These are phyloP conservation scores for Crocallis elinguaria DNA, from an alignment of 2,888 invertebrate species.

Conservation along the genomic window DNA sequence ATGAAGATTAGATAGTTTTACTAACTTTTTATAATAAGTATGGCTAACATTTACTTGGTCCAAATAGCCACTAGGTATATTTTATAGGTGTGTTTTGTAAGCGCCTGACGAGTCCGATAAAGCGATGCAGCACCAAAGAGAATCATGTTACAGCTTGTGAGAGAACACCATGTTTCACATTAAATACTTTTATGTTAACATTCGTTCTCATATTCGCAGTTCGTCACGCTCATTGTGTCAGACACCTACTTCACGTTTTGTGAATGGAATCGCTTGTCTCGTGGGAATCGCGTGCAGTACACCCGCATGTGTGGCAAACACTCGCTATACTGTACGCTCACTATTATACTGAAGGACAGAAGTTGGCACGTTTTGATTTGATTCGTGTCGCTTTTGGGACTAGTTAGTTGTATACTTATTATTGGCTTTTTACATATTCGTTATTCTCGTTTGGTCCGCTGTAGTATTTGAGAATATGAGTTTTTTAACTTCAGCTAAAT, in stretches of 20 bases:
- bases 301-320: conserved; percentile 53
- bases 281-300: conserved; percentile 59
- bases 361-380: background rate
- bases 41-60: no score
- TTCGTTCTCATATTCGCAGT: conserved; percentile 31
- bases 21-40: no score
- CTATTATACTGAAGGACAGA: conserved; percentile 3
- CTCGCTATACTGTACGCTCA: no score
- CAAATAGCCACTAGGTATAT: no score
- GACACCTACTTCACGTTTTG: conserved; percentile 35
- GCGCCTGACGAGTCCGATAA: no score
- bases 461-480: no score
- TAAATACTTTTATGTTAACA: conserved; percentile 11
- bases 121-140: background rate
- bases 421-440: background rate
- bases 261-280: conserved; percentile 43
- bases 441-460: no score
- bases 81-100: no score
- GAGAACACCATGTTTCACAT: background rate
- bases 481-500: no score
- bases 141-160: background rate
- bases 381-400: background rate
- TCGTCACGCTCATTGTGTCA: conserved; percentile 42
- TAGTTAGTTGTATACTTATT: background rate
- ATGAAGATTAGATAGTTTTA: background rate